A percentile compares a stretch with the other conserved stretches of the same genome.
These are phyloP conservation scores for Sesamia inferens DNA, from an alignment of 2,888 invertebrate genomes.

Conservation along the genomic window DNA sequence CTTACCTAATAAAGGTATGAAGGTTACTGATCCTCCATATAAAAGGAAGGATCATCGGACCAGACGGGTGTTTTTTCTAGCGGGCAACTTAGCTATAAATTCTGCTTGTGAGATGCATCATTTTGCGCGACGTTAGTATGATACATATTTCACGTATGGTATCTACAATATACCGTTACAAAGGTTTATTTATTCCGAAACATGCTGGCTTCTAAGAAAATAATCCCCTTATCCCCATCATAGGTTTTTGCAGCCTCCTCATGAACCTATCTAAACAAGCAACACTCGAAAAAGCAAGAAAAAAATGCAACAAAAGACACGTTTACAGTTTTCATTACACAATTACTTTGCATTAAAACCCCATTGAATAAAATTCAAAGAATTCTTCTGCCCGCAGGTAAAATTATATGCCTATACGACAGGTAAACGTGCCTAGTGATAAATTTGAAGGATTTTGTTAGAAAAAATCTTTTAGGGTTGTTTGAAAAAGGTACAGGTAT, in stretches of 20 bases:
- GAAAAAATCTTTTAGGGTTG: conserved; percentile 57
- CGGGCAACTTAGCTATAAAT: too few species aligned
- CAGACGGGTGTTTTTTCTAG: too few species aligned
- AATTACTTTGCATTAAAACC: conserved; percentile 46
- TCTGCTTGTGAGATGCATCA: too few species aligned
- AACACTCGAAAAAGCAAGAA: conserved; percentile 51
- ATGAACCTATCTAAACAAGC: conserved; percentile 48
- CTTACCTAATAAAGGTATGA: too few species aligned
- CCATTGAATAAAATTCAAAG: conserved; percentile 60
- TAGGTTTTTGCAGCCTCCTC: conserved; percentile 23
- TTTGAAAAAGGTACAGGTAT: conserved; percentile 59
- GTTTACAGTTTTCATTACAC: conserved; percentile 59
- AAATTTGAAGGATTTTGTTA: conserved; percentile 61
- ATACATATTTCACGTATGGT: too few species aligned
- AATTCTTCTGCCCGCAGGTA: conserved; percentile 63
- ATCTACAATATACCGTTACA: too few species aligned
- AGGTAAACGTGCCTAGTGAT: conserved; percentile 65
- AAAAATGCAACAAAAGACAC: conserved; percentile 56
- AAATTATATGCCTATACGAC: conserved; percentile 54
- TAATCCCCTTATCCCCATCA: conserved; percentile 16
- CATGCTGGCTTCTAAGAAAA: conserved; percentile 27
- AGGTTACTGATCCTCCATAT: too few species aligned
- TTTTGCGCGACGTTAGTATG: too few species aligned
- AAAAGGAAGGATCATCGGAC: too few species aligned
- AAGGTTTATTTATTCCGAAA: conserved; percentile 10